Evolutionary conservation across 2,888 invertebrate species (phyloP).

Genomic region (Agonopterix heracliana): DNA sequence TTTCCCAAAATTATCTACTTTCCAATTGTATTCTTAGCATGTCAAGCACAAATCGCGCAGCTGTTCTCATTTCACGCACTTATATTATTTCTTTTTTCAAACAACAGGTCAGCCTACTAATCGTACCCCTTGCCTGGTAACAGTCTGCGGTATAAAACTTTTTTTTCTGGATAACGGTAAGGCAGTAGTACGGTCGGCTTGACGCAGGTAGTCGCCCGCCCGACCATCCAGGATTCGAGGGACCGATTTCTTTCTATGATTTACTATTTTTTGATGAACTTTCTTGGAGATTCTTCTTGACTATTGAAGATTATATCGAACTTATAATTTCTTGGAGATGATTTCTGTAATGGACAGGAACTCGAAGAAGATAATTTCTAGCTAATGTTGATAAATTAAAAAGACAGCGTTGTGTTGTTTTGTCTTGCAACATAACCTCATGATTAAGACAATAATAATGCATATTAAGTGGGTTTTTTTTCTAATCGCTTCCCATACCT

Average conservation of each 20-base stretch:
- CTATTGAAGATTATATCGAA: no score
- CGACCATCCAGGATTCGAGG: conserved; percentile 19
- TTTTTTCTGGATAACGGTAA: conserved; percentile 46
- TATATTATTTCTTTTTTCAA: conserved; percentile 18
- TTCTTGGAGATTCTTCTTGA: conserved; percentile 11
- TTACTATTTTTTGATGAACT: conserved; percentile 36
- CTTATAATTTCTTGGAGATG: no score
- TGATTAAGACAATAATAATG: no score
- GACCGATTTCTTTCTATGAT: conserved; percentile 31
- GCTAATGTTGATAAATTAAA: no score
- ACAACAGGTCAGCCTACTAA: conserved; percentile 38
- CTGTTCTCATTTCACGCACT: conserved; percentile 47
- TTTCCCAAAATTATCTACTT: conserved; percentile 27
- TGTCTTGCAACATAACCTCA: no score
- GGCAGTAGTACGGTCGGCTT: conserved; percentile 25
- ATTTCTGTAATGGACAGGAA: no score
- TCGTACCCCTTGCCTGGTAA: conserved; percentile 46
- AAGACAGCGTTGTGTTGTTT: no score
- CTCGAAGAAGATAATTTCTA: no score
- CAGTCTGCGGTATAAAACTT: conserved; percentile 19
- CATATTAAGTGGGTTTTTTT: no score
- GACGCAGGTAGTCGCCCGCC: conserved; percentile 48
- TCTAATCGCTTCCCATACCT: no score
- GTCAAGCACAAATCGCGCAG: conserved; percentile 29
- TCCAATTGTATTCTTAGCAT: conserved; percentile 14